Conservation (phyloP, 2,113 vertebrate species). For the Psophia crepitans region DNA sequence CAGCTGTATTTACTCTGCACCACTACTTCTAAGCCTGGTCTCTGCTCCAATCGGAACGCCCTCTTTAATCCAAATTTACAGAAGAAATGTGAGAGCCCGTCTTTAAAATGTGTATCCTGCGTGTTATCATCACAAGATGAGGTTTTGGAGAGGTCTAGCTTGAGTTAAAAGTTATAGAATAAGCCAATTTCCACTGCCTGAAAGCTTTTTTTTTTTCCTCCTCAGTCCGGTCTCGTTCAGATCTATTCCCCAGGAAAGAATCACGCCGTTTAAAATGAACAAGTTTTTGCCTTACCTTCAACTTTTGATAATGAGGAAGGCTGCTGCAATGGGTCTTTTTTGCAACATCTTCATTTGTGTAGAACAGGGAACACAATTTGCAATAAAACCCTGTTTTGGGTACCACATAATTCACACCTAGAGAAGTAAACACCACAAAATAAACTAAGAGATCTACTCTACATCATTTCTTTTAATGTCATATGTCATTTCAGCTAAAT, state of each 20-base stretch:
- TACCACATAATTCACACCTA: constrained; percentile 94
- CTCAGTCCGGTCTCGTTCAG: background rate
- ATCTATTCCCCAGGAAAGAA: constrained; percentile 58
- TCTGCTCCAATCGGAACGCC: background rate
- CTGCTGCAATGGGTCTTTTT: constrained; percentile 97
- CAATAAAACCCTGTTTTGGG: constrained; percentile 97
- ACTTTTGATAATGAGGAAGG: constrained; percentile 91
- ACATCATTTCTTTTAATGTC: constrained; percentile 46
- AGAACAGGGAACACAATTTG: constrained; percentile 95
- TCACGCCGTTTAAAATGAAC: constrained; percentile 64
- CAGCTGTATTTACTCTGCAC: background rate
- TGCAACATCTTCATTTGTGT: constrained; percentile 93
- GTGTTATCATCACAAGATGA: background rate
- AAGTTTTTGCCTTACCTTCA: constrained; percentile 86
- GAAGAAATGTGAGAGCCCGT: background rate
- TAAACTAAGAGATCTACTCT: constrained; percentile 65
- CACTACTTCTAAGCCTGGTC: background rate
- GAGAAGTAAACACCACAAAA: constrained; percentile 71
- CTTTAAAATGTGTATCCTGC: background rate
- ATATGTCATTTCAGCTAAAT: constrained; percentile 58
- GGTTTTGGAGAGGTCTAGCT: background rate
- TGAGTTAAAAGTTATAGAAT: background rate
- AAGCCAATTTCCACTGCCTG: constrained; percentile 56
- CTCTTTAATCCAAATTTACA: background rate
- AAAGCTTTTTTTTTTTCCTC: background rate